Base-by-base conservation (phyloP, 1,140 invertebrate genomes). In the Pogonomyrmex californicus region DNA sequence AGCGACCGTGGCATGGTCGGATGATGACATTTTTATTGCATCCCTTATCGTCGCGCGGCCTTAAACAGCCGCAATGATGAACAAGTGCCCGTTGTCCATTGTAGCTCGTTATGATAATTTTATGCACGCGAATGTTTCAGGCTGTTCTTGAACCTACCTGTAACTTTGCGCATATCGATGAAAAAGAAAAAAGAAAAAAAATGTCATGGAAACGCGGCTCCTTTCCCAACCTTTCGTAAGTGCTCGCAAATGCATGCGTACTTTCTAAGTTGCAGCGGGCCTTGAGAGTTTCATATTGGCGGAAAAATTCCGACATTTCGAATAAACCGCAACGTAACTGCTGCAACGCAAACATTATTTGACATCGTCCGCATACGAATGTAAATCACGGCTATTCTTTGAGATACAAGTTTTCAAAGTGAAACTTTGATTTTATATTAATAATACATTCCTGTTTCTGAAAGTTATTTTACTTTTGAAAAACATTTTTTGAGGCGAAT, bases 1-100 rank as follows among this genome's bases (percentile, higher is more conserved):
- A 91, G 65, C 85, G 54, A 38, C 73, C 76, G 83, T 47, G 54
- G 60, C 60, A 85, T 36, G 75, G 60, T 54, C 86, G 68, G 65
- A n/a, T 54, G 77, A 5, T 85, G 88, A 82, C 88, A 90, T 82
- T 90, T 83, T 78, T 88, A 68, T 86, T 90, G 62, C 58, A 65
- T 68, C 54, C 76, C 83, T 82, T 90, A 82, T 86, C 87, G 58
- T 68, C n/a, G 70, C 6, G 10, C 41, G 66, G 17, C 41, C 47
- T 75, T 83, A 75, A 83, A 60, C 65, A 30, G 56, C 30, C 41
- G 23, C 23, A 62, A 62, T 83, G 68, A 62, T 60, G n/a, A 75
- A 83, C 60, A 60, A 38, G 47, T 23, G 33, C 47, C 62, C n/a
- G 51, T 66, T 38, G 14, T 14, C 41, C 41, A 14, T 60, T 30